Base-by-base conservation (phyloP, 2,113 vertebrate species). In the Hypanus sabinus region DNA sequence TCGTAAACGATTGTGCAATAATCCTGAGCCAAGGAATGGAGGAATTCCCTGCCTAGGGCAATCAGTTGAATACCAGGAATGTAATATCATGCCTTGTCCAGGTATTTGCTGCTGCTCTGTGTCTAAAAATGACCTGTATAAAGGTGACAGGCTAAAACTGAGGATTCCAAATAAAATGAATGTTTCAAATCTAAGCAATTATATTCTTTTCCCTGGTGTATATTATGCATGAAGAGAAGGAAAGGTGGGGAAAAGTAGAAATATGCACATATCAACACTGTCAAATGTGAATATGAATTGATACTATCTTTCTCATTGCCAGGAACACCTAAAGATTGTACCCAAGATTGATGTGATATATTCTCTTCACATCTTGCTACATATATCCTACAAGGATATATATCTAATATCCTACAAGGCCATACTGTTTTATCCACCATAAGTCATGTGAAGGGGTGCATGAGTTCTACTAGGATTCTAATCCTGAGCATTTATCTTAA, bases 21-120 rank as follows among this genome's bases (percentile, higher is more conserved):
- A 97, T 94, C 99, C 99, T 0, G 98, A 99, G 95, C 98, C 99
- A 94, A 98, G 97, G 94, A 97, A 97, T 0, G 99, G 98, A 5
- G 98, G 99, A 9, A 95, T 98, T 95, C 97, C 98, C 33, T 99
- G 99, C 95, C 95, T 98, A 0, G 99, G 99, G 1, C 96, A 98
- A 0, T 96, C 98, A 0, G 96, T 98, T 87, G 99, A 99, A 94
- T 99, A 98, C 94, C 99, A 99, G 95, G 99, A 99, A 94, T 99
- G 99, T 95, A 99, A 99, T 96, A 97, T 98, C 94, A 96, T 98
- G 38, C 98, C 99, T 60, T 99, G 99, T 95, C 99, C 99, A 96
- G 98, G 99, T 99, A 95, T 96, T 4, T 73, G 16, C 18, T 73
- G 71, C 18, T 73, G 5, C 71, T 73, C 71, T 73, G 18, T 73